Percentiles rank a stretch among this genome's conserved stretches.
phyloP scores from a whole-genome alignment of 2,888 invertebrate species.

The Pherbina coryleti region DNA sequence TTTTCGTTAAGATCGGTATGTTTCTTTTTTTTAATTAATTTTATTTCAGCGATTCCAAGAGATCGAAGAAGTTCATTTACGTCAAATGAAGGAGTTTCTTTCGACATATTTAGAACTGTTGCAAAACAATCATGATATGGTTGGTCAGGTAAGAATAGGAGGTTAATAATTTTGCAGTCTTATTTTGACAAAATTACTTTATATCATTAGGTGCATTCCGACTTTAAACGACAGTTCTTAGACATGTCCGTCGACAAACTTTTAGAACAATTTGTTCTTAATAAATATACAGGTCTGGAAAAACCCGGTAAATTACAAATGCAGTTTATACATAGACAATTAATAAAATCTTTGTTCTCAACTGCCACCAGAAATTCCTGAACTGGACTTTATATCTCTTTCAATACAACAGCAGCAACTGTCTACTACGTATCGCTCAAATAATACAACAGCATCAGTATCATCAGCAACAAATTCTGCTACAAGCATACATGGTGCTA shows the following conservation, averaged over 20 bases:
- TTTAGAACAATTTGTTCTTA: slow-evolving; percentile 90
- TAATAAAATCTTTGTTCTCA: slow-evolving; percentile 20
- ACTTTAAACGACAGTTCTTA: slow-evolving; percentile 91
- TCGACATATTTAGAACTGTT: slow-evolving; percentile 88
- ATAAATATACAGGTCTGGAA: slow-evolving; percentile 93
- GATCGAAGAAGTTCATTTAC: slow-evolving; percentile 91
- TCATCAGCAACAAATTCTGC: slow-evolving; percentile 62
- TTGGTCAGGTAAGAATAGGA: slow-evolving; percentile 77
- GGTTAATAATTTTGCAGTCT: background rate
- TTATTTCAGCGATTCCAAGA: slow-evolving; percentile 86
- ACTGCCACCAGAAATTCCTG: slow-evolving; percentile 61
- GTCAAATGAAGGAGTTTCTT: slow-evolving; percentile 95
- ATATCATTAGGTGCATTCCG: slow-evolving; percentile 81
- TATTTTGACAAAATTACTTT: background rate
- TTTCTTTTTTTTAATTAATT: background rate
- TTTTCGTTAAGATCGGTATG: background rate
- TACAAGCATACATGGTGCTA: slow-evolving; percentile 62
- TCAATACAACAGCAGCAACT: slow-evolving; percentile 55
- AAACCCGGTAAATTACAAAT: slow-evolving; percentile 80
- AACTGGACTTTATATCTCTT: slow-evolving; percentile 64
- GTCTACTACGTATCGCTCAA: slow-evolving; percentile 51
- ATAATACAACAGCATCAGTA: slow-evolving; percentile 54
- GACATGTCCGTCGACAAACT: slow-evolving; percentile 94
- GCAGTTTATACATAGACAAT: background rate
- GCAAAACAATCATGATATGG: slow-evolving; percentile 89